Conservation (phyloP, 2,888 invertebrate genomes). For the Nomada hirtipes region DNA sequence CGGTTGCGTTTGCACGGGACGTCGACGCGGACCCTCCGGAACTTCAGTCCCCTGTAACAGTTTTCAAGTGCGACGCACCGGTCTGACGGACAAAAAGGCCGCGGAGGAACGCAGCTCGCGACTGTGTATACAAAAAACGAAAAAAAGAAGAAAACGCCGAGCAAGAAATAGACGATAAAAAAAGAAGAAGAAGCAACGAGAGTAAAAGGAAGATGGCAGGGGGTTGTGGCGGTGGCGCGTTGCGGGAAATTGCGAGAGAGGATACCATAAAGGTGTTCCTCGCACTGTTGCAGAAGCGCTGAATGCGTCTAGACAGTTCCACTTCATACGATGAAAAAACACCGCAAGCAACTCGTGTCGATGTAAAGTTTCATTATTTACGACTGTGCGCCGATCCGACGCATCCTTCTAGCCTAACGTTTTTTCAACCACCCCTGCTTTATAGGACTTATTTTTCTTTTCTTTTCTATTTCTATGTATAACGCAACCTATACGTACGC, state of each 20-base stretch:
- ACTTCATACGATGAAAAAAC: conserved; percentile 80
- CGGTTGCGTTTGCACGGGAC: conserved; percentile 17
- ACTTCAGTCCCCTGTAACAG: conserved; percentile 32
- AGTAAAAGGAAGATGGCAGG: background rate
- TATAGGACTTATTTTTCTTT: conserved; percentile 1
- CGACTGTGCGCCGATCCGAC: conserved; percentile 41
- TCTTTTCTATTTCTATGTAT: no score
- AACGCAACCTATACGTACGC: background rate
- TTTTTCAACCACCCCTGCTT: conserved; percentile 5
- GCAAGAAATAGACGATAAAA: conserved; percentile 36
- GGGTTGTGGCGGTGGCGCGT: conserved; percentile 23
- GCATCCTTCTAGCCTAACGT: conserved; percentile 46
- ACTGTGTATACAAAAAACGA: background rate
- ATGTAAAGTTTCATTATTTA: conserved; percentile 74
- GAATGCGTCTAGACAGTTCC: conserved; percentile 81
- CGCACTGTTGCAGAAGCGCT: conserved; percentile 69
- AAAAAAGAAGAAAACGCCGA: conserved; percentile 11
- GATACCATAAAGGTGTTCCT: conserved; percentile 72
- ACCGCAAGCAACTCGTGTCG: conserved; percentile 71
- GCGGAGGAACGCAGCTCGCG: conserved; percentile 29
- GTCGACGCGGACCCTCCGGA: conserved; percentile 27
- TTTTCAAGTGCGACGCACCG: conserved; percentile 55
- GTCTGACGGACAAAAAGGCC: conserved; percentile 39
- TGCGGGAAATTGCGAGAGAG: conserved; percentile 63
- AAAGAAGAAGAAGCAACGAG: conserved; percentile 3